Percentiles rank a stretch among this genome's conserved stretches.
These are phyloP conservation scores for Propsilocerus akamusi DNA, from an alignment of 1,140 invertebrate genomes.

Conservation along the genomic window DNA sequence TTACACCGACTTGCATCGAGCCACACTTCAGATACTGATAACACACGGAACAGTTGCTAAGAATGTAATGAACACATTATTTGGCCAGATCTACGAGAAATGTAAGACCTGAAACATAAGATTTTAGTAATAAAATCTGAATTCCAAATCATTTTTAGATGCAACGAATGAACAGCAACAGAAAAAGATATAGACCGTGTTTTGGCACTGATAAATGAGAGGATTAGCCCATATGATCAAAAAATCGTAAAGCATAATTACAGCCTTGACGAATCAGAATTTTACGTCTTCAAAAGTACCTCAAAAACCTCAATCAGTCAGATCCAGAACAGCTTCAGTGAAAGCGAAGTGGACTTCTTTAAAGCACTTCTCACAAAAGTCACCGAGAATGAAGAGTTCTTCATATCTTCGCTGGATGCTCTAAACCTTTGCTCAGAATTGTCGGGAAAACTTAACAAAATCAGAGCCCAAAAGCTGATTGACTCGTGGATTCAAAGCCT, in stretches of 20 bases:
- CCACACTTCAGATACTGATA: not conserved
- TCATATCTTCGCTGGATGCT: not conserved
- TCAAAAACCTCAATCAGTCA: not conserved
- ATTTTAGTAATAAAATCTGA: not conserved
- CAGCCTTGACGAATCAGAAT: not conserved
- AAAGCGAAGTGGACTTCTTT: not conserved
- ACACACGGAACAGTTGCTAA: not conserved
- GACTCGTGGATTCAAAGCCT: not conserved
- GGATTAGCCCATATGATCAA: not conserved
- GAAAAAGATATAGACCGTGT: not conserved
- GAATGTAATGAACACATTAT: not conserved
- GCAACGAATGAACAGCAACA: not conserved
- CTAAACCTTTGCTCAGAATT: not conserved
- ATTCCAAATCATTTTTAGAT: not conserved
- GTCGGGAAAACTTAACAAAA: not conserved
- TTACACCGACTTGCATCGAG: not conserved
- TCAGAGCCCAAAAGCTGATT: not conserved
- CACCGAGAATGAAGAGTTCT: not conserved
- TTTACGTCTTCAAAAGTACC: not conserved
- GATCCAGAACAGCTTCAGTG: not conserved
- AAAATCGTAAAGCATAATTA: not conserved
- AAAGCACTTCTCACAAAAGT: not conserved
- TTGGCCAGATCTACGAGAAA: not conserved
- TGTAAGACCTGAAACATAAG: not conserved
- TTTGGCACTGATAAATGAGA: not conserved